Conservation (phyloP, 1,140 invertebrate species). For the Euglossa dilemma region DNA sequence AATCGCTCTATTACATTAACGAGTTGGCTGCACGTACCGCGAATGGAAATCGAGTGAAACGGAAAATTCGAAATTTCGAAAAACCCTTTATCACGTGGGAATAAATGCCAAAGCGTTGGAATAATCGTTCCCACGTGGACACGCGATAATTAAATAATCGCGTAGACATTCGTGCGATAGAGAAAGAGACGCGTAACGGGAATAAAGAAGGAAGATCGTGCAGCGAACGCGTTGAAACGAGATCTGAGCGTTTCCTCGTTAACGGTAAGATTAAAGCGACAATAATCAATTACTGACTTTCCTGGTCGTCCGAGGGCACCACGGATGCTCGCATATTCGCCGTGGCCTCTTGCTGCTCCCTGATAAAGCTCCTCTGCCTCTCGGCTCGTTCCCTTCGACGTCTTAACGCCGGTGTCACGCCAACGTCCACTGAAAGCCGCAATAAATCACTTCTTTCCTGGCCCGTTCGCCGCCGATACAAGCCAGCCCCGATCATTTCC, state of each 20-base stretch:
- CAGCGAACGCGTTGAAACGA: background rate
- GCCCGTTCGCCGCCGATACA: background rate
- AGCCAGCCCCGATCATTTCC: constrained; percentile 28
- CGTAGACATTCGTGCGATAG: no score
- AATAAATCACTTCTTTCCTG: constrained; percentile 43
- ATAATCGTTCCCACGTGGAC: no score
- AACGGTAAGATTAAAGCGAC: background rate
- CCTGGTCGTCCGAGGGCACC: constrained; percentile 80
- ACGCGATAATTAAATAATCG: no score
- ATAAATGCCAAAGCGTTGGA: no score
- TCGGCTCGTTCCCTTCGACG: constrained; percentile 89
- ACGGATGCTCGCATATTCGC: constrained; percentile 82
- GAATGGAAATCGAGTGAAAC: no score
- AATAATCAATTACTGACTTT: constrained; percentile 74
- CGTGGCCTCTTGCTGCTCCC: constrained; percentile 88
- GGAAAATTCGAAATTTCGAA: no score
- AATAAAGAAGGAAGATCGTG: background rate
- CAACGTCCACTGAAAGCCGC: constrained; percentile 82
- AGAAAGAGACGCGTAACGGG: no score
- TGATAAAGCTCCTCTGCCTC: constrained; percentile 90
- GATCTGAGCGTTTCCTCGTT: background rate
- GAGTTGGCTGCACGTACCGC: no score
- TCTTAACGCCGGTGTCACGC: constrained; percentile 89
- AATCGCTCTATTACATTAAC: no score
- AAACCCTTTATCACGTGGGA: no score